A percentile compares a stretch with the other conserved stretches of the same genome.
Conservation (phyloP, 2,113 vertebrate species). For the Pachycephala philippinensis region DNA sequence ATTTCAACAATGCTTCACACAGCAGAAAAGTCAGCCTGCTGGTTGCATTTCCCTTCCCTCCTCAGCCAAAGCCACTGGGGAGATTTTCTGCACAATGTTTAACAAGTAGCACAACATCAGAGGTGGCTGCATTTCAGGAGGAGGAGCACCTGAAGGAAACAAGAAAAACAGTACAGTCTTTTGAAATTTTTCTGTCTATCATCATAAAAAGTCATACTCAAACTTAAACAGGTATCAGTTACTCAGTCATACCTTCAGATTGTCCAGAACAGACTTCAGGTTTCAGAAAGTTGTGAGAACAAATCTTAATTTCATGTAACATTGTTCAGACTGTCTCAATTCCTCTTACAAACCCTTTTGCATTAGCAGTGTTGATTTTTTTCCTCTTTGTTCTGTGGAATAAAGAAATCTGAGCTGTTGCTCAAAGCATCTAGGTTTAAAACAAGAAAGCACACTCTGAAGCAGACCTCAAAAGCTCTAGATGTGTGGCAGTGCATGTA, state of each 20-base stretch:
- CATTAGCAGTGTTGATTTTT: background rate
- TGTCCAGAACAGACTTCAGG: background rate
- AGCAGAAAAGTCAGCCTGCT: constrained; percentile 23
- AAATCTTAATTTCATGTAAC: background rate
- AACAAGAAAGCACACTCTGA: background rate
- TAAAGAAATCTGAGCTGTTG: background rate
- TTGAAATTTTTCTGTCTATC: background rate
- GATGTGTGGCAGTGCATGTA: background rate
- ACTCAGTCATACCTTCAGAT: background rate
- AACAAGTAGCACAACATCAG: background rate
- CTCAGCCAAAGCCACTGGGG: background rate
- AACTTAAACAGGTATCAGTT: background rate
- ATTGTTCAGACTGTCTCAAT: background rate
- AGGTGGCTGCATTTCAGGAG: background rate
- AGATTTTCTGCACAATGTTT: background rate
- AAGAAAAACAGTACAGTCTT: background rate
- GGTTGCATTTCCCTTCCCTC: constrained; percentile 11
- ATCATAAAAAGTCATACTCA: background rate
- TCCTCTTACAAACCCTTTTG: background rate
- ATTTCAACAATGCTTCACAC: constrained; percentile 24
- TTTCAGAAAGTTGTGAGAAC: background rate
- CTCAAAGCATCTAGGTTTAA: background rate
- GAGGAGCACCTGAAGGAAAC: background rate
- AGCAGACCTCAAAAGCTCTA: background rate
- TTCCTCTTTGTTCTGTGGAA: background rate